phyloP scores from a whole-genome alignment of 1,140 invertebrate genomes.

The Aleiodes sp. region DNA sequence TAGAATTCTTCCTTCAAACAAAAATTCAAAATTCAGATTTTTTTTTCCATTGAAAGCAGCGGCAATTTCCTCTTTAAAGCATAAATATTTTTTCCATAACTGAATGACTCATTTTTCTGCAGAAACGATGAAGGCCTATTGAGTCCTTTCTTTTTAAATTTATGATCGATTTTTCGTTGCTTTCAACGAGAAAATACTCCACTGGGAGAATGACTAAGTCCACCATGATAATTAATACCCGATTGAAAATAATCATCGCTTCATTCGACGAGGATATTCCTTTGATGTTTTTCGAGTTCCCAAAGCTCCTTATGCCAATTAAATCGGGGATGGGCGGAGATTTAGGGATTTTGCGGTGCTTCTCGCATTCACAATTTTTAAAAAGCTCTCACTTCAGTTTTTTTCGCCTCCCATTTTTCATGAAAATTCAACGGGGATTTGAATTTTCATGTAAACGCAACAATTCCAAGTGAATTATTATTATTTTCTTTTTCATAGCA shows the following conservation, averaged over 20 bases:
- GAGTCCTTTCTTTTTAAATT: too few species aligned
- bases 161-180: too few species aligned
- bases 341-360: slow-evolving; percentile 35
- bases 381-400: background rate
- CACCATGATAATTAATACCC: slow-evolving; percentile 57
- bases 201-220: slow-evolving; percentile 26
- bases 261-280: background rate
- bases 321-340: slow-evolving; percentile 26
- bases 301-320: slow-evolving; percentile 55
- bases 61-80: too few species aligned
- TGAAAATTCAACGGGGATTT: too few species aligned
- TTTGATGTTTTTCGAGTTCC: slow-evolving; percentile 29
- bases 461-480: background rate
- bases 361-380: background rate
- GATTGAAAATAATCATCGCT: slow-evolving; percentile 62
- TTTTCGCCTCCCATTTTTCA: background rate
- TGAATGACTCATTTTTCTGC: too few species aligned
- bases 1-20: too few species aligned
- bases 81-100: too few species aligned
- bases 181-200: background rate
- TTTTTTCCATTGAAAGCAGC: too few species aligned
- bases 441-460: background rate
- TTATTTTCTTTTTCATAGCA: slow-evolving; percentile 36
- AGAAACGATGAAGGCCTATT: too few species aligned
- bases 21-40: too few species aligned